Evolutionary conservation across 2,888 invertebrate species (phyloP).

Genomic region (Tinea semifulvella): DNA sequence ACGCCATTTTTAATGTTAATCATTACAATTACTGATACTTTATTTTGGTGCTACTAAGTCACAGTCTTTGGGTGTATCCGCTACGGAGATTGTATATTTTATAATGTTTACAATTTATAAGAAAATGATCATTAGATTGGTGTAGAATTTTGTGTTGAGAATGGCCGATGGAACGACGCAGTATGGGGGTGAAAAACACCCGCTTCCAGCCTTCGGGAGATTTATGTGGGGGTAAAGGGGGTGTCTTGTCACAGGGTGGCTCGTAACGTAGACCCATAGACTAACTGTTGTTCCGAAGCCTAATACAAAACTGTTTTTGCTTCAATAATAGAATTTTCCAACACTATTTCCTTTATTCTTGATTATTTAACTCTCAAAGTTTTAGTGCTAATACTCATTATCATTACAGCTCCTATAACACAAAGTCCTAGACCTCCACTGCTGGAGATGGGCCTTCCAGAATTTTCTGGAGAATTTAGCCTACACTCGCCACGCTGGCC

Average conservation of each 20-base stretch:
- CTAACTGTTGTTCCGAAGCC: conserved; percentile 10
- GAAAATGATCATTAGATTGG: neutral
- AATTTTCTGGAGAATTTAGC: no score
- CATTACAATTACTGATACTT: no score
- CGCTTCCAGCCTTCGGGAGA: conserved; percentile 31
- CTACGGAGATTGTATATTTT: no score
- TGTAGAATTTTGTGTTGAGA: neutral
- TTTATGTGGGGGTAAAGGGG: conserved; percentile 29
- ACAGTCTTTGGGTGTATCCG: no score
- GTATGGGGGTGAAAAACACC: conserved; percentile 11
- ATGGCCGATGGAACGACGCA: conserved; percentile 11
- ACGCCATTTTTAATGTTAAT: no score
- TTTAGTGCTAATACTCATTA: no score
- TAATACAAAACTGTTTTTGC: conserved; percentile 4
- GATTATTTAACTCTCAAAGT: neutral
- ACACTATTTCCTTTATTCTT: neutral
- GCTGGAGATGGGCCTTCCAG: no score
- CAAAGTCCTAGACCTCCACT: no score
- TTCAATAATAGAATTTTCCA: conserved; percentile 8
- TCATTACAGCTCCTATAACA: no score
- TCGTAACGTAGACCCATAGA: conserved; percentile 13
- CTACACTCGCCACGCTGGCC: no score
- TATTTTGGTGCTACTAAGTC: no score
- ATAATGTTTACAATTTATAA: neutral
- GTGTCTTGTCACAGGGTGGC: conserved; percentile 12